phyloP scores from a whole-genome alignment of 2,797 vertebrate species.

The Antrozous pallidus region DNA sequence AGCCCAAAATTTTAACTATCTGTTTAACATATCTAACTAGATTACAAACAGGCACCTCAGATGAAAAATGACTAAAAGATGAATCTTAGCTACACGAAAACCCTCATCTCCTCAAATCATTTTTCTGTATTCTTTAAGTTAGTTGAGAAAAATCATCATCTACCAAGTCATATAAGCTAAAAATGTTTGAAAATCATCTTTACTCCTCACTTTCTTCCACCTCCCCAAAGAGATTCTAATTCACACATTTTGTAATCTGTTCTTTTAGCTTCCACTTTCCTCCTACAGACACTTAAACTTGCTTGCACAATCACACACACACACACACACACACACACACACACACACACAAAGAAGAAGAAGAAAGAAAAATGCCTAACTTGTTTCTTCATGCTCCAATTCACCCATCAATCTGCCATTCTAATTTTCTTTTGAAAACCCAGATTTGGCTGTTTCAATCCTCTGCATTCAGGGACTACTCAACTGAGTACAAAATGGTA shows the following conservation, averaged over 20 bases:
- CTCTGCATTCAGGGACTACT: not conserved
- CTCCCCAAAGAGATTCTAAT: not conserved
- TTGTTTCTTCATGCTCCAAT: constrained; percentile 51
- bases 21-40: not conserved
- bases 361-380: not conserved
- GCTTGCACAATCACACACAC: not conserved
- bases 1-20: not conserved
- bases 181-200: not conserved
- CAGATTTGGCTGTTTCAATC: constrained; percentile 30
- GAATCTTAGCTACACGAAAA: not conserved
- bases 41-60: not conserved
- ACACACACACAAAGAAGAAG: too few relatives aligned
- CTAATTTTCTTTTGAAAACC: constrained; percentile 55
- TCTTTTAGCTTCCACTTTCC: constrained; percentile 2
- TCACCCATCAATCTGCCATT: constrained; percentile 45
- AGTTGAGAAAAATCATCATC: not conserved
- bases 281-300: not conserved
- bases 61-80: not conserved
- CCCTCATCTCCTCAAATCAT: not conserved
- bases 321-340: too few relatives aligned
- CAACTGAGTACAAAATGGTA: constrained; percentile 13
- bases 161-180: not conserved
- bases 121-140: constrained; percentile 12
- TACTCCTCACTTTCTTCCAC: not conserved
- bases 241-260: not conserved